These are phyloP conservation scores for Pygmarrhopalites habei DNA, from an alignment of 1,140 invertebrate species.

Conservation along the genomic window DNA sequence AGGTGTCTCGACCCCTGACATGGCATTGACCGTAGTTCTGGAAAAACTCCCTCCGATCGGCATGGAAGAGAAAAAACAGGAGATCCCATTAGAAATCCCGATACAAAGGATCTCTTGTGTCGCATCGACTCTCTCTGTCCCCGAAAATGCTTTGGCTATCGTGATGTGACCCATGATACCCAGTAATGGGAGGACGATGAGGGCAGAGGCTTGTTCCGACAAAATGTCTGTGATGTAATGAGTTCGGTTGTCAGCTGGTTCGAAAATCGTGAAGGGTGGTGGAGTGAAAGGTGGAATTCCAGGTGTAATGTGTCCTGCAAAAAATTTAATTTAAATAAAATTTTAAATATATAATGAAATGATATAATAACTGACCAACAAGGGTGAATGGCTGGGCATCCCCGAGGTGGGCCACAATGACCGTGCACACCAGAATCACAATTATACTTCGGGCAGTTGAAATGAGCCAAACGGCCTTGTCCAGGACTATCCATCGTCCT, in stretches of 20 bases:
- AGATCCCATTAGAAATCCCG: slow-evolving; percentile 79
- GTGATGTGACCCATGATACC: slow-evolving; percentile 71
- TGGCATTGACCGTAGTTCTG: slow-evolving; percentile 86
- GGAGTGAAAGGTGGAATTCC: slow-evolving; percentile 57
- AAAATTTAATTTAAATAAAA: not conserved
- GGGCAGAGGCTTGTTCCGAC: slow-evolving; percentile 59
- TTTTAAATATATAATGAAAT: not conserved
- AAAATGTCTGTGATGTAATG: slow-evolving; percentile 61
- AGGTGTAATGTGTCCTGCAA: slow-evolving; percentile 53
- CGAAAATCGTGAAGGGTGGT: slow-evolving; percentile 62
- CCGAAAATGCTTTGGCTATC: slow-evolving; percentile 61
- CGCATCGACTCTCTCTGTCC: slow-evolving; percentile 54
- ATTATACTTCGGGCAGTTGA: slow-evolving; percentile 71
- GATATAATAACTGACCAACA: slow-evolving; percentile 10
- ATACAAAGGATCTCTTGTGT: slow-evolving; percentile 76
- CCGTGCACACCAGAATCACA: slow-evolving; percentile 42
- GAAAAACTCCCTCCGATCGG: slow-evolving; percentile 88
- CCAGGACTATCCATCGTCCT: slow-evolving; percentile 35
- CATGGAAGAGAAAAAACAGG: slow-evolving; percentile 82
- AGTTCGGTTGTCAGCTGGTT: not conserved
- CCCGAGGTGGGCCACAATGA: not conserved
- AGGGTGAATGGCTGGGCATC: slow-evolving; percentile 17
- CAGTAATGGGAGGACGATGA: slow-evolving; percentile 66
- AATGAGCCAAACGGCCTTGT: slow-evolving; percentile 56
- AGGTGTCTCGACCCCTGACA: slow-evolving; percentile 79